A percentile compares a stretch with the other conserved stretches of the same genome.
phyloP scores from a whole-genome alignment of 2,113 vertebrate genomes.

The Gambusia affinis region DNA sequence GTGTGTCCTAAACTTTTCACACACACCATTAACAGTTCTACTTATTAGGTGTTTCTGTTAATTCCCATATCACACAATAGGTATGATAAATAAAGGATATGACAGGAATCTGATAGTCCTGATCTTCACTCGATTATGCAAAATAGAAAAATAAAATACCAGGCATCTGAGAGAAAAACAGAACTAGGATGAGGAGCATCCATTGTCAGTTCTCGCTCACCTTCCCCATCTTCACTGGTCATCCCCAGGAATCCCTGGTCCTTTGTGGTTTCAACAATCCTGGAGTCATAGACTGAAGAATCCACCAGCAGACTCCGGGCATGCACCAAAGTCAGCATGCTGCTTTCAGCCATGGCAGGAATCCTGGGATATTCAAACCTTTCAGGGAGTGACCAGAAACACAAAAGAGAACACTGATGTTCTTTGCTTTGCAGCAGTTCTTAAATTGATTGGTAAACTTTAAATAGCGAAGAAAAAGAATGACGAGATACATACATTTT shows the following conservation, averaged over 20 bases:
- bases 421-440: too few species aligned
- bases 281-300: slow-evolving; percentile 90
- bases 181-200: not conserved
- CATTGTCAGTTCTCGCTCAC: slow-evolving; percentile 68
- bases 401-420: slow-evolving; percentile 10
- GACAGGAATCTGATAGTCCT: too few species aligned
- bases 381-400: slow-evolving; percentile 35
- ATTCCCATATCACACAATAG: too few species aligned
- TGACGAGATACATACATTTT: too few species aligned
- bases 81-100: too few species aligned
- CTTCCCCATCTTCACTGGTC: slow-evolving; percentile 80
- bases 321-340: slow-evolving; percentile 77
- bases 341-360: slow-evolving; percentile 88
- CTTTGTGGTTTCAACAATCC: slow-evolving; percentile 86
- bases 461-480: too few species aligned
- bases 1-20: too few species aligned
- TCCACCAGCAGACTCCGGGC: slow-evolving; percentile 88
- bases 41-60: too few species aligned
- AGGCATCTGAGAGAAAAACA: not conserved
- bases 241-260: slow-evolving; percentile 81
- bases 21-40: too few species aligned
- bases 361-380: slow-evolving; percentile 53
- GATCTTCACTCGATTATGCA: too few species aligned
- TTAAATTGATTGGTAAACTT: too few species aligned
- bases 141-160: not conserved